Base-by-base conservation (phyloP, 2,797 vertebrate genomes). In the Anniella stebbinsi region DNA sequence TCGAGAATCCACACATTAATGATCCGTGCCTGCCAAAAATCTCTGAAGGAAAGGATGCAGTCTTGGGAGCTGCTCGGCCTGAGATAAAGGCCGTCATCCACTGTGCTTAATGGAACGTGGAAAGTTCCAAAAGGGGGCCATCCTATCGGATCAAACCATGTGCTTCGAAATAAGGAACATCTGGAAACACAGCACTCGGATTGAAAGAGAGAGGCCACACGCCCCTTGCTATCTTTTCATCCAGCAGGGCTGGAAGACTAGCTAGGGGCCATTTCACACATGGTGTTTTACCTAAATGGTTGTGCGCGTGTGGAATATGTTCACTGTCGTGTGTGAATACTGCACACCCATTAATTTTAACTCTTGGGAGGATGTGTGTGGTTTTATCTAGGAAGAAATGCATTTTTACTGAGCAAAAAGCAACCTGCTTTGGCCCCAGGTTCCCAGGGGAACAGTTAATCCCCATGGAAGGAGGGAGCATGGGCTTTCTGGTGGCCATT, bases 21-120 rank as follows among this genome's bases (percentile, higher is more conserved):
- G 33, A 51, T 67, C n/a, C 12, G 80, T 89, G 91, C 82, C 87
- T 94, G 93, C 87, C 18, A 21, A 21, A 21, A 23, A 25, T 63
- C 23, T 38, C 36, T 57, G 78, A 60, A 70, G 87, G 45, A 80
- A 51, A 10, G 48, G 66, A 6, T 33, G 33, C 12, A 15, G 21
- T 54, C 21, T 54, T 8, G 15, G 6, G 63, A 70, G 23, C n/a
- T 51, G 15, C 7, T 41, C 78, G 3, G 51, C 36, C 67, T 60
- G 57, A 57, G 10, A 57, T 45, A 38, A 70, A 72, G 18, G 66
- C 25, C 36, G 18, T 72, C n/a, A n/a, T n/a, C 63, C n/a, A 7
- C 18, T 60, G n/a, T 54, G n/a, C 7, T 57, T 17, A 36, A 41
- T 21, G 66, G 77, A 33, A n/a, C 25, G 23, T 54, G 41, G 6